Percentiles rank a stretch among this genome's conserved stretches.
Evolutionary conservation across 2,888 invertebrate genomes (phyloP).

Genomic region (Tiliacea aurago): DNA sequence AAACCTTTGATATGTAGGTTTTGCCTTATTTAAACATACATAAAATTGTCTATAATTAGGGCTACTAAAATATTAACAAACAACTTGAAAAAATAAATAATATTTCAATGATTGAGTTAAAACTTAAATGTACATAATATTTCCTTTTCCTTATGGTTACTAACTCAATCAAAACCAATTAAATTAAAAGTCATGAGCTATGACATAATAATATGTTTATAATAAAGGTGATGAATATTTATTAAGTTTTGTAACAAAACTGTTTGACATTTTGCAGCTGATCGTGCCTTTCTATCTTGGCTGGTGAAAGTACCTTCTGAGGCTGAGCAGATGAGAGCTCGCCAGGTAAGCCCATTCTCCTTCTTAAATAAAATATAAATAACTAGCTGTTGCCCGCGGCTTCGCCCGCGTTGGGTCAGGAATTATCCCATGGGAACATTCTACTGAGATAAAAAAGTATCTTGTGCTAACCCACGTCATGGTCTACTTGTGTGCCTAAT

Average conservation of each 20-base stretch:
- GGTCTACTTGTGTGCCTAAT: background rate
- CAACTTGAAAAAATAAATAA: too few relatives aligned
- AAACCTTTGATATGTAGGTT: constrained; percentile 96
- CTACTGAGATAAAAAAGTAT: background rate
- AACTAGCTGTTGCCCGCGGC: background rate
- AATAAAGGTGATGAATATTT: constrained; percentile 12
- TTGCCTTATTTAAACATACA: background rate
- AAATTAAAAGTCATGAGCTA: background rate
- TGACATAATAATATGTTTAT: constrained; percentile 4
- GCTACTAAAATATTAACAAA: background rate
- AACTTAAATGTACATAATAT: background rate
- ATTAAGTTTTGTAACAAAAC: constrained; percentile 1
- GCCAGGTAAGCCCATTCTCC: constrained; percentile 91
- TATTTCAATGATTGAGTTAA: too few relatives aligned
- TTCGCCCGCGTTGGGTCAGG: background rate
- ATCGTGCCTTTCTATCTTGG: constrained; percentile 99
- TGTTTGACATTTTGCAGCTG: constrained; percentile 87
- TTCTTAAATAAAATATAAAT: background rate
- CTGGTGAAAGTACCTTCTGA: constrained; percentile 99
- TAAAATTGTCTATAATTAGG: background rate
- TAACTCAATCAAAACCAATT: constrained; percentile 1
- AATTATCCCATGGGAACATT: background rate
- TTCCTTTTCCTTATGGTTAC: constrained; percentile 3
- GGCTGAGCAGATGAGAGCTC: constrained; percentile 98
- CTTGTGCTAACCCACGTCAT: background rate